These are phyloP conservation scores for Parotocinclus haroldoi DNA, from an alignment of 2,797 vertebrate species.

Conservation along the genomic window DNA sequence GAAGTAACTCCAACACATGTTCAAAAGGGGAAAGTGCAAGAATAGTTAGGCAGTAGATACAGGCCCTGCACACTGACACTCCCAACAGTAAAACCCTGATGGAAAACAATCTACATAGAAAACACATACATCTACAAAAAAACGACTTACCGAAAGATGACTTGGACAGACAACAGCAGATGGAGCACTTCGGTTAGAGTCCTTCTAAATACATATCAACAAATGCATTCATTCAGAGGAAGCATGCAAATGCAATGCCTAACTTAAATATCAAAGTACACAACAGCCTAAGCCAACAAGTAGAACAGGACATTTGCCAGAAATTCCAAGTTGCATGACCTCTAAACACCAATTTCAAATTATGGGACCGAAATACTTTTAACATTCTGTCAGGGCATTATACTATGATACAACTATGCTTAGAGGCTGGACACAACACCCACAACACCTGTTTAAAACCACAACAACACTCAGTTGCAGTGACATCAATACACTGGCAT, in stretches of 20 bases:
- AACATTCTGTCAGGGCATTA: constrained; percentile 41
- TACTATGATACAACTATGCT: constrained; percentile 22
- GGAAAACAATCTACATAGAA: constrained; percentile 13
- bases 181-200: constrained; percentile 57
- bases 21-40: constrained; percentile 79
- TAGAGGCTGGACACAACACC: constrained; percentile 9
- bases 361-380: neutral
- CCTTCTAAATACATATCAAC: constrained; percentile 58
- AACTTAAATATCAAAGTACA: neutral
- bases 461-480: constrained; percentile 25
- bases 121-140: constrained; percentile 21
- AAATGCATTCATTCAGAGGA: constrained; percentile 35
- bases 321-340: too few relatives aligned
- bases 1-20: constrained; percentile 66
- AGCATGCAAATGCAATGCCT: constrained; percentile 2
- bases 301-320: neutral
- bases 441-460: constrained; percentile 28
- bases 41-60: constrained; percentile 62
- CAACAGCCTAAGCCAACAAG: neutral
- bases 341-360: neutral
- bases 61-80: constrained; percentile 45
- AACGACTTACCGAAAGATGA: constrained; percentile 66
- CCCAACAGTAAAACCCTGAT: constrained; percentile 38
- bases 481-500: constrained; percentile 21
- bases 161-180: constrained; percentile 55